Percentiles rank a stretch among this genome's conserved stretches.
Evolutionary conservation across 1,140 invertebrate genomes (phyloP).

Genomic region (Caenorhabditis tropicalis): DNA sequence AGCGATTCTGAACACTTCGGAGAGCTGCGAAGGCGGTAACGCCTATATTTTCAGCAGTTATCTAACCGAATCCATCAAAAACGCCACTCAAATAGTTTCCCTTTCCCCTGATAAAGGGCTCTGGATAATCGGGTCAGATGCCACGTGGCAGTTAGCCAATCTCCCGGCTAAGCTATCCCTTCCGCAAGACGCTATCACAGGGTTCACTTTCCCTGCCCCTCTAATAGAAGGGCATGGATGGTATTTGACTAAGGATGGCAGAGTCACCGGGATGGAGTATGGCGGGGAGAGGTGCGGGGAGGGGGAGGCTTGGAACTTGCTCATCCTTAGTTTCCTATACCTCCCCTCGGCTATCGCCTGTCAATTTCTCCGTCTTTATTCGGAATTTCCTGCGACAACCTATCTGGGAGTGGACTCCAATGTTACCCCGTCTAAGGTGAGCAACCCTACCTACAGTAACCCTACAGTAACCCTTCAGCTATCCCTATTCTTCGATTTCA

Average conservation of each 20-base stretch:
- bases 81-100: not conserved
- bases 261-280: not conserved
- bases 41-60: not conserved
- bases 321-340: not conserved
- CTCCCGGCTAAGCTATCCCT: not conserved
- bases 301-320: too few relatives aligned
- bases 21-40: not conserved
- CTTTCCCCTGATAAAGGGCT: not conserved
- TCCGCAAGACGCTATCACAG: not conserved
- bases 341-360: not conserved
- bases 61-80: not conserved
- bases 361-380: not conserved
- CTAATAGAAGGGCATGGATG: not conserved
- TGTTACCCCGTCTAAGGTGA: not conserved
- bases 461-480: not conserved
- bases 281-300: too few relatives aligned
- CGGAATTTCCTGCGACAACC: not conserved
- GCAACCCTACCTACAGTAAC: too few relatives aligned
- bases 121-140: not conserved
- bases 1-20: not conserved
- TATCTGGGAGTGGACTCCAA: conserved; percentile 15
- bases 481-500: conserved; percentile 11
- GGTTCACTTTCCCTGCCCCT: not conserved
- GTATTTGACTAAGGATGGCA: not conserved
- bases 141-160: not conserved